Percentiles rank a stretch among this genome's conserved stretches.
phyloP scores from a whole-genome alignment of 2,888 invertebrate genomes.

The Asteroscopus sphinx region DNA sequence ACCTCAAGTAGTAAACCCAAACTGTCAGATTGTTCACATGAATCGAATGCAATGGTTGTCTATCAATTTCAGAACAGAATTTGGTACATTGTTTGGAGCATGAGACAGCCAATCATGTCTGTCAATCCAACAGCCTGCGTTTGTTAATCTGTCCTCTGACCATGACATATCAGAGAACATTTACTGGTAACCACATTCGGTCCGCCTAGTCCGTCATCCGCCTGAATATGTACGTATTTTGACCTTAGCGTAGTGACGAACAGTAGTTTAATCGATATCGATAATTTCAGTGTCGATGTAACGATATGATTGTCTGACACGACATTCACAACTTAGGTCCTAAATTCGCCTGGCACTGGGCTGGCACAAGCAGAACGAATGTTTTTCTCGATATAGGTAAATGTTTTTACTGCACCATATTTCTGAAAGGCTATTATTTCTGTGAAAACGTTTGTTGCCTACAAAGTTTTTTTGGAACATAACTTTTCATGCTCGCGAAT shows the following conservation, averaged over 20 bases:
- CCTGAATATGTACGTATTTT: constrained; percentile 8
- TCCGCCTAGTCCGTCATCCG: neutral
- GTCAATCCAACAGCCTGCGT: too few species aligned
- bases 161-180: too few species aligned
- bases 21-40: too few species aligned
- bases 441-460: constrained; percentile 51
- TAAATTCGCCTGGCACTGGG: constrained; percentile 69
- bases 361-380: constrained; percentile 65
- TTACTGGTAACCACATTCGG: neutral
- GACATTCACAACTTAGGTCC: constrained; percentile 66
- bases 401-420: constrained; percentile 59
- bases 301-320: constrained; percentile 65
- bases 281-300: constrained; percentile 59
- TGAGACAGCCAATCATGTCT: too few species aligned
- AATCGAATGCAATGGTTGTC: too few species aligned
- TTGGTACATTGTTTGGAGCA: too few species aligned
- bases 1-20: too few species aligned
- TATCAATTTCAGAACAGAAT: too few species aligned
- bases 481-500: constrained; percentile 51
- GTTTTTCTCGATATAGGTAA: constrained; percentile 54
- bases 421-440: constrained; percentile 54
- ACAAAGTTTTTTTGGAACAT: constrained; percentile 46
- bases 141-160: too few species aligned
- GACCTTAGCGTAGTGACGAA: constrained; percentile 32
- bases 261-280: constrained; percentile 46